A percentile compares a stretch with the other conserved stretches of the same genome.
Conservation (phyloP, 1,140 invertebrate species). For the Pachyrhynchus sulphureomaculatus region DNA sequence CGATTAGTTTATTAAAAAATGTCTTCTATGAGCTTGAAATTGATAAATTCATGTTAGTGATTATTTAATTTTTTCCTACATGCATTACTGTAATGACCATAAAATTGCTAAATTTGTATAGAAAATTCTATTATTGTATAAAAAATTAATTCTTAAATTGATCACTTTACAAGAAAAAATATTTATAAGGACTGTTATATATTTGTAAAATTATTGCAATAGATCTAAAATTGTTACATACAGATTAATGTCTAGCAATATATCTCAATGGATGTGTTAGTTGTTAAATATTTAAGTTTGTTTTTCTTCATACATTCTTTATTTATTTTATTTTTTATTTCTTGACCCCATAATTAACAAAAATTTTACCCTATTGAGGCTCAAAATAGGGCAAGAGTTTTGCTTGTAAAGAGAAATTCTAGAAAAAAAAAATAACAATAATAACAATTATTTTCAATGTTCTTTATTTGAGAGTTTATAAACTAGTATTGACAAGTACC, state of each 20-base stretch:
- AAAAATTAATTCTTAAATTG: too few species aligned
- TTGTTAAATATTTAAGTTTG: conserved; percentile 30
- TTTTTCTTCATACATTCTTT: neutral
- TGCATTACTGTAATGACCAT: too few species aligned
- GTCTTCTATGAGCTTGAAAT: too few species aligned
- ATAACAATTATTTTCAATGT: conserved; percentile 28
- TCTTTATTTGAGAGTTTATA: conserved; percentile 31
- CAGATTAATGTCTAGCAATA: conserved; percentile 43
- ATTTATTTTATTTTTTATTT: too few species aligned
- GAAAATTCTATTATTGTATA: too few species aligned
- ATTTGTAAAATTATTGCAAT: conserved; percentile 14
- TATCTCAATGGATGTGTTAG: conserved; percentile 34
- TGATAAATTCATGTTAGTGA: too few species aligned
- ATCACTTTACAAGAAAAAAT: neutral
- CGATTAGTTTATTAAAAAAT: too few species aligned
- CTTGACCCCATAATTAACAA: too few species aligned
- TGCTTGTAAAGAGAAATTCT: conserved; percentile 2
- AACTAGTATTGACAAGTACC: conserved; percentile 45
- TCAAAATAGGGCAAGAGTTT: conserved; percentile 43
- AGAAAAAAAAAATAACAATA: neutral
- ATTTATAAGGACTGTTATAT: neutral
- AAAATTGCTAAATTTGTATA: too few species aligned
- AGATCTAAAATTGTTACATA: conserved; percentile 27
- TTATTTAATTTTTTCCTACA: too few species aligned
- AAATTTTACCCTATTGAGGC: conserved; percentile 39